These are phyloP conservation scores for Dicrurus megarhynchus DNA, from an alignment of 2,113 vertebrate species.

Conservation along the genomic window DNA sequence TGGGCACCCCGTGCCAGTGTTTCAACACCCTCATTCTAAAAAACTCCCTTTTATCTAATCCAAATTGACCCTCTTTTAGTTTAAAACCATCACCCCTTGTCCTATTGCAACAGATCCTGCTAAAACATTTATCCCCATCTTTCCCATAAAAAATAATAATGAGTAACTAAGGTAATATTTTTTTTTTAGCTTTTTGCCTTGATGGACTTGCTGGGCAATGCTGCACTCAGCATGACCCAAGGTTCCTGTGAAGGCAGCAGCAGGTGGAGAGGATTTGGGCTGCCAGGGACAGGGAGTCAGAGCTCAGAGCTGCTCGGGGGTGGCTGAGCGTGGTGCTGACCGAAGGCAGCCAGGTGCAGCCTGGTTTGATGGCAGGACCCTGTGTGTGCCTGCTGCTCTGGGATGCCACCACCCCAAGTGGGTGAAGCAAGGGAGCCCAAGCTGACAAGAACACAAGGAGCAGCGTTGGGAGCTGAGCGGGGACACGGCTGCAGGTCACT, in stretches of 20 bases:
- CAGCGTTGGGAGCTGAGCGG: fast-evolving
- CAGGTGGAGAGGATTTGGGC: neutral
- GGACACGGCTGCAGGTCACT: fast-evolving
- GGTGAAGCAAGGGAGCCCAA: neutral
- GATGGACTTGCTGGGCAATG: neutral
- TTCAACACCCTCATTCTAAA: neutral
- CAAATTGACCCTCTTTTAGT: neutral
- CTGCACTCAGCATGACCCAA: neutral
- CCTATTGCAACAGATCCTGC: neutral
- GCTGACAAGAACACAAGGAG: neutral
- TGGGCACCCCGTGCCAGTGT: neutral
- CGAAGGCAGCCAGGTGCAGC: neutral
- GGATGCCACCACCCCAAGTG: fast-evolving
- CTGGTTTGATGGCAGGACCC: neutral
- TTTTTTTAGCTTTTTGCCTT: neutral
- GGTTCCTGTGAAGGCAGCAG: fast-evolving
- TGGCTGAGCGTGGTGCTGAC: neutral
- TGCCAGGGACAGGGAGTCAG: neutral
- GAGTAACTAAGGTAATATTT: neutral
- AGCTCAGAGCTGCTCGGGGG: neutral
- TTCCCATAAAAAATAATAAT: neutral
- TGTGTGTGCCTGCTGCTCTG: neutral
- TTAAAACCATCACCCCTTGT: neutral
- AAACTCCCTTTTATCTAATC: neutral
- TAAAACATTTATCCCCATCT: neutral